Percentiles rank a stretch among this genome's conserved stretches.
phyloP scores from a whole-genome alignment of 2,888 invertebrate genomes.

The Leucophenga montana region DNA sequence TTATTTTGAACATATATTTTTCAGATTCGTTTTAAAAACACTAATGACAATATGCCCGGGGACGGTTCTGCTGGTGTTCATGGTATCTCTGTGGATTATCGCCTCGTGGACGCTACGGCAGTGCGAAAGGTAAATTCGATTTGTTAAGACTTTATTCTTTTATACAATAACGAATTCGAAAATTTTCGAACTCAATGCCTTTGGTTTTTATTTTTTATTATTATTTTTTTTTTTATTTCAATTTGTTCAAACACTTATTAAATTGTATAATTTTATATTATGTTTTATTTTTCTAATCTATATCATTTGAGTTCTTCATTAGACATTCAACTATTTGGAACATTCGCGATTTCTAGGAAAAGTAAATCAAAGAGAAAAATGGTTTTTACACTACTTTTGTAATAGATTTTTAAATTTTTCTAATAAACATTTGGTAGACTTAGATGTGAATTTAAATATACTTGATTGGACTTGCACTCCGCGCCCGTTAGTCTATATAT shows the following conservation, averaged over 20 bases:
- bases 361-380: background rate
- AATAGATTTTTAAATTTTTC: too few species aligned
- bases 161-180: background rate
- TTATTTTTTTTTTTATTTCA: constrained; percentile 1
- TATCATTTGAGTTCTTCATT: background rate
- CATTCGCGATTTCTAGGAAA: background rate
- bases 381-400: too few species aligned
- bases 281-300: background rate
- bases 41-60: constrained; percentile 99
- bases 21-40: constrained; percentile 93
- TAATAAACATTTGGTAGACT: too few species aligned
- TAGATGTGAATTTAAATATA: too few species aligned
- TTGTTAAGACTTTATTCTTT: background rate
- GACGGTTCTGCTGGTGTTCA: constrained; percentile 97
- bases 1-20: constrained; percentile 28
- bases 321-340: background rate
- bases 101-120: constrained; percentile 99
- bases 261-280: background rate
- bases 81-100: constrained; percentile 99
- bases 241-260: background rate
- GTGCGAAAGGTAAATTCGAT: constrained; percentile 91
- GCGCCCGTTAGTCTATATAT: too few species aligned
- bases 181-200: background rate
- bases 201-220: constrained; percentile 25
- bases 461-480: too few species aligned